Base-by-base conservation (phyloP, 1,140 invertebrate species). In the Palaemon carinicauda region DNA sequence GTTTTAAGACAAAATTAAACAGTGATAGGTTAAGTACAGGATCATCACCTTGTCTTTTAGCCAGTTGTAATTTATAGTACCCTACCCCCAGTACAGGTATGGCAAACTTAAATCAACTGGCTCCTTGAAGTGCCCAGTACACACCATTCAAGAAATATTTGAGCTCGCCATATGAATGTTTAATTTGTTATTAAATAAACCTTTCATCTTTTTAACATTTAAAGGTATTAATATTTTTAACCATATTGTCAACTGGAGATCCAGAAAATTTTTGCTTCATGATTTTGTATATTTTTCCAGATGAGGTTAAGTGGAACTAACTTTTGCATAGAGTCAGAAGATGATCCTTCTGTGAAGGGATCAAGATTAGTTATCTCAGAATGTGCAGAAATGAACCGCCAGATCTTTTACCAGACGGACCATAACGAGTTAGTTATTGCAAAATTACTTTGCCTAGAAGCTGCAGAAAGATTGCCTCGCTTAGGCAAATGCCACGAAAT, bases 401-500 rank as follows among this genome's bases (percentile, higher is more conserved):
- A 89, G 54, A 53, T 87, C 14, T 89, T 89, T 60, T 75, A 95
- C 89, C 95, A 98, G 91, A 98, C 96, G 0, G 95, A 95, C 81
- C 95, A 95, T 83, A 93, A 94, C 82, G 97, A 98, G 91, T 91
- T 98, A n/a, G 94, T 97, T 19, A 92, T 99, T 41, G 95, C 95
- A 1, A 94, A 96, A 88, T 92, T 97, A 29, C 91, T 98, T 1
- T 99, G 98, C 91, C 90, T 99, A 81, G 97, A 98, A 92, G 94
- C 95, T 3, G 92, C 92, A 3, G 91, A 93, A 65, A 91, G 93
- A 51, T 90, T 91, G 65, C 96, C 96, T 0, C 92, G 94, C 71
- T 91, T 98, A 12, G 94, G 95, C 81, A 98, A 98, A 92, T 99
- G 98, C 90, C 97, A 98, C 91, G 97, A 98, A 91, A 95, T 96